Conservation (phyloP, 1,140 invertebrate genomes). For the Trissolcus basalis region DNA sequence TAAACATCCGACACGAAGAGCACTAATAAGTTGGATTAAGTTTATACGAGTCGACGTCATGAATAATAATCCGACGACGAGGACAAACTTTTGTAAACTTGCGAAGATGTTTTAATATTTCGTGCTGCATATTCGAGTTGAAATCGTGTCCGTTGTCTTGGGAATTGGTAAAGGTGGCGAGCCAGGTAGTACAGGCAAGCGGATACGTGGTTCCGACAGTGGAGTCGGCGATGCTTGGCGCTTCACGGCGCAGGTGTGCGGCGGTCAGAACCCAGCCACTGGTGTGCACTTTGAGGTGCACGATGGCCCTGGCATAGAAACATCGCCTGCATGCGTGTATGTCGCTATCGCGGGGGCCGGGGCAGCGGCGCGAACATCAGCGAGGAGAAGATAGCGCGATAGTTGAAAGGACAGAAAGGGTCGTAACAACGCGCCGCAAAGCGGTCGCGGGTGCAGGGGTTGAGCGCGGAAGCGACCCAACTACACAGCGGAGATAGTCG, state of each 20-base stretch:
- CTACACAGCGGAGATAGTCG: constrained; percentile 52
- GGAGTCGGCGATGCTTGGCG: constrained; percentile 26
- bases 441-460: constrained; percentile 45
- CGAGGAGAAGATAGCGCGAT: constrained; percentile 35
- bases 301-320: constrained; percentile 41
- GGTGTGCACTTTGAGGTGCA: constrained; percentile 53
- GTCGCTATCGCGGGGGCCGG: constrained; percentile 40
- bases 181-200: background rate
- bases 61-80: too few relatives aligned
- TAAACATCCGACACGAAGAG: too few relatives aligned
- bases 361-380: constrained; percentile 21
- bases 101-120: too few relatives aligned
- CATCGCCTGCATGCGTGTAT: constrained; percentile 34
- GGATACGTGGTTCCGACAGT: background rate
- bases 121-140: too few relatives aligned
- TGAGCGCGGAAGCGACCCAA: constrained; percentile 54
- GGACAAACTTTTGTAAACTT: too few relatives aligned
- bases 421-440: constrained; percentile 52
- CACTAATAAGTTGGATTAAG: too few relatives aligned
- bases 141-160: too few relatives aligned
- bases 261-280: constrained; percentile 61
- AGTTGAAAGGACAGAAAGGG: constrained; percentile 50
- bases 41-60: too few relatives aligned
- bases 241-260: constrained; percentile 64
- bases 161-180: background rate